These are phyloP conservation scores for Caloenas nicobarica DNA, from an alignment of 2,113 vertebrate species.

Conservation along the genomic window DNA sequence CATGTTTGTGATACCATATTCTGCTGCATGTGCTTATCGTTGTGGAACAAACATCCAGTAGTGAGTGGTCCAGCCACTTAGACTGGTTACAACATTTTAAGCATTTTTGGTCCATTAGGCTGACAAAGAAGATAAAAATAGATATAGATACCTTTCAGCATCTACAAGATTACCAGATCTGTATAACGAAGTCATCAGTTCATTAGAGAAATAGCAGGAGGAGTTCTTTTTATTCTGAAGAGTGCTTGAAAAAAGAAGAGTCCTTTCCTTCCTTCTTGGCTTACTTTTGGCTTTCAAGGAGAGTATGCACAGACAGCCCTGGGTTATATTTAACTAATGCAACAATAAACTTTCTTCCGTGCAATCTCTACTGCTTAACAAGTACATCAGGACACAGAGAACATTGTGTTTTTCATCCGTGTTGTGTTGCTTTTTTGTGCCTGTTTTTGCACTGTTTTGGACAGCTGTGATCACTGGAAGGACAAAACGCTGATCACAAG, in stretches of 20 bases:
- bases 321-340: slow-evolving; percentile 29
- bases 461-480: neutral
- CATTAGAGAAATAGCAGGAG: slow-evolving; percentile 34
- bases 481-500: slow-evolving; percentile 34
- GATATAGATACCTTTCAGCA: slow-evolving; percentile 15
- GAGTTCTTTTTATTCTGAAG: neutral
- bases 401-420: slow-evolving; percentile 36
- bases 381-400: slow-evolving; percentile 10
- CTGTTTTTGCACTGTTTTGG: slow-evolving; percentile 18
- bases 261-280: slow-evolving; percentile 27
- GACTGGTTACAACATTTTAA: neutral
- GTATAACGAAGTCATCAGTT: slow-evolving; percentile 30
- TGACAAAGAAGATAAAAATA: slow-evolving; percentile 29
- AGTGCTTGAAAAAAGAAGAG: slow-evolving; percentile 30
- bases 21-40: neutral
- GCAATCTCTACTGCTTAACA: neutral
- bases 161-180: neutral
- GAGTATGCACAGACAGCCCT: neutral
- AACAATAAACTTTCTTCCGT: slow-evolving; percentile 9
- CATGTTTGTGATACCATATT: neutral
- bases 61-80: neutral
- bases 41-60: neutral
- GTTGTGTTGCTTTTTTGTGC: slow-evolving; percentile 1
- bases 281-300: slow-evolving; percentile 25
- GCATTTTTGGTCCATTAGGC: neutral